Evolutionary conservation across 2,888 invertebrate genomes (phyloP).

Genomic region (Morpho achilles): DNA sequence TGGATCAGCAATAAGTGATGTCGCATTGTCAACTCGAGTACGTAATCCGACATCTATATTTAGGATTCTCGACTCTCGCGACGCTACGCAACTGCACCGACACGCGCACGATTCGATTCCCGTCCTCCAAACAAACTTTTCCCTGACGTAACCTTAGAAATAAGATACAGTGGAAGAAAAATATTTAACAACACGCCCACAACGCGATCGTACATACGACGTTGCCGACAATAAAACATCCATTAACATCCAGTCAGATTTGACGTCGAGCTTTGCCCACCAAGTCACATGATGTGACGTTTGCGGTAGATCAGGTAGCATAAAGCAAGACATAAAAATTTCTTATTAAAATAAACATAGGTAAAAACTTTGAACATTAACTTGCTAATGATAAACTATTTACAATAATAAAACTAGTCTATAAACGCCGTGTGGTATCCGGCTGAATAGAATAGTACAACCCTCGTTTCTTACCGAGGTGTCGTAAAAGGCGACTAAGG

Average conservation of each 20-base stretch:
- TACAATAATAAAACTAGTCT: too few relatives aligned
- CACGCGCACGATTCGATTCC: conserved; percentile 24
- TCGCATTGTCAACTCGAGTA: conserved; percentile 36
- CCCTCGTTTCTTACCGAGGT: too few relatives aligned
- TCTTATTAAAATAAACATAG: background rate
- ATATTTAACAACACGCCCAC: conserved; percentile 62
- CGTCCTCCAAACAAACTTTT: conserved; percentile 35
- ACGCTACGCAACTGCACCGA: conserved; percentile 33
- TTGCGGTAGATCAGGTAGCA: conserved; percentile 51
- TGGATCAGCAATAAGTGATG: conserved; percentile 18
- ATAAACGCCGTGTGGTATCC: too few relatives aligned
- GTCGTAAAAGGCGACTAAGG: too few relatives aligned
- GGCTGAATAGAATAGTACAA: too few relatives aligned
- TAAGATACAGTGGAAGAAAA: conserved; percentile 51
- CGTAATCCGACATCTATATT: conserved; percentile 43
- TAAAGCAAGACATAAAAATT: conserved; percentile 12
- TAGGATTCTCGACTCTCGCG: conserved; percentile 43
- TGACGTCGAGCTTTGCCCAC: conserved; percentile 46
- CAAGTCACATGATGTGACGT: conserved; percentile 47
- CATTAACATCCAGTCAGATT: conserved; percentile 47
- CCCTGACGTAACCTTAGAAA: conserved; percentile 54
- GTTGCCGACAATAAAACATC: conserved; percentile 52
- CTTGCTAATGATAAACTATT: too few relatives aligned
- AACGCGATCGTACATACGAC: conserved; percentile 44
- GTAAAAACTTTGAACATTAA: too few relatives aligned